phyloP scores from a whole-genome alignment of 2,888 invertebrate species.

The Portevinia maculata region DNA sequence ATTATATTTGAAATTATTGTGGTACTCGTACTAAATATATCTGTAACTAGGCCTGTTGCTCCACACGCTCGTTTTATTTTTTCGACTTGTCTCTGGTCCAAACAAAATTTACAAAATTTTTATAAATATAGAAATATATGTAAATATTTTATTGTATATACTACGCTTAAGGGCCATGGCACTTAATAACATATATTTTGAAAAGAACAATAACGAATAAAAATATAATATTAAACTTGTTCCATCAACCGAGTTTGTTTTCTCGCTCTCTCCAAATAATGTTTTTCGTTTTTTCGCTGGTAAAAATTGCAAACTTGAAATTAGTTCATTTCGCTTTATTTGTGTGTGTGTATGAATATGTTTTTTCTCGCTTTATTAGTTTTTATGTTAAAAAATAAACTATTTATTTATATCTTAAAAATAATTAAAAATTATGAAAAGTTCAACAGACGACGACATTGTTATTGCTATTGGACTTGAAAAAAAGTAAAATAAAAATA shows the following conservation, averaged over 20 bases:
- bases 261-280: conserved; percentile 6
- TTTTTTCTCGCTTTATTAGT: conserved; percentile 14
- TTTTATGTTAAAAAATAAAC: conserved; percentile 56
- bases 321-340: no score
- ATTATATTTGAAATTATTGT: conserved; percentile 35
- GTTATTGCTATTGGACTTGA: conserved; percentile 44
- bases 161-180: conserved; percentile 68
- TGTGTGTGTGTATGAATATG: neutral
- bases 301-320: conserved; percentile 1
- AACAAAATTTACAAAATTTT: conserved; percentile 42
- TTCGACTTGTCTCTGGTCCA: conserved; percentile 25
- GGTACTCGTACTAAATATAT: conserved; percentile 24
- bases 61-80: conserved; percentile 25
- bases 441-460: conserved; percentile 67
- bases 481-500: conserved; percentile 16
- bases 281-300: conserved; percentile 13
- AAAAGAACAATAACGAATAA: conserved; percentile 41
- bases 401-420: conserved; percentile 66
- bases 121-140: conserved; percentile 47
- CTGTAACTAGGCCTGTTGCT: conserved; percentile 38
- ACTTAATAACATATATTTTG: conserved; percentile 59
- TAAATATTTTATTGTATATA: conserved; percentile 49
- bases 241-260: conserved; percentile 1
- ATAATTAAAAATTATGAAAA: conserved; percentile 69
- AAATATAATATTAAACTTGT: conserved; percentile 13